Evolutionary conservation across 2,797 vertebrate species (phyloP), one percentile per base, ranked within the genome.

Genomic region (Mallotus villosus): DNA sequence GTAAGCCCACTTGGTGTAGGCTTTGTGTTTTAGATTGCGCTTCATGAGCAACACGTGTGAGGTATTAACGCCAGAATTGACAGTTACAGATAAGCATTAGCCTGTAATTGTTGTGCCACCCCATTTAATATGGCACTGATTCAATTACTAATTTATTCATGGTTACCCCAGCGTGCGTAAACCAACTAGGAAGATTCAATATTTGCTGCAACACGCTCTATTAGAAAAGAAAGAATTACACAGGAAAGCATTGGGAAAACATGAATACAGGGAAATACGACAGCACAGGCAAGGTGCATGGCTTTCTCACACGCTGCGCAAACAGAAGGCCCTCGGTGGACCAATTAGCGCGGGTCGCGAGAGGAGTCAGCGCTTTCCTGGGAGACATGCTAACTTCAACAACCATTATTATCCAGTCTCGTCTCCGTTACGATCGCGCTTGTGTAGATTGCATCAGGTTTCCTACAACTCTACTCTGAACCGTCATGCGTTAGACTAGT

Each of bases 391-490:
- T 80, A 78, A 90, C 89, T 92, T 92, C 80, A 89, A 82, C 89
- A 89, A 84, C 80, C 86, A 84, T 88, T 85, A 85, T 87, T 75
- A 84, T 91, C 88, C 84, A 90, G 82, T 87, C 90, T 87, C 81
- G 82, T 89, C 87, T 90, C 89, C 91, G 89, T 93, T 93, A 93
- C 90, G 86, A 90, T 80, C 84, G 81, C 88, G 86, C 88, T 90
- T 90, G 90, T 90, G 82, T 81, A 78, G 89, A 92, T 94, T 94
- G 93, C 93, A 92, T 94, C 93, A 94, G 92, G 86, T 87, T 84
- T 86, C 77, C 82, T 86, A 88, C 86, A 87, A 87, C 88, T 87
- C 82, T 81, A 66, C 83, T 73, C 71, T 76, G 90, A 74, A 72
- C 76, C 77, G 78, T 78, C 55, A 63, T 63, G 59, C 70, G 49